phyloP scores from a whole-genome alignment of 2,797 vertebrate genomes.

The Antrozous pallidus region DNA sequence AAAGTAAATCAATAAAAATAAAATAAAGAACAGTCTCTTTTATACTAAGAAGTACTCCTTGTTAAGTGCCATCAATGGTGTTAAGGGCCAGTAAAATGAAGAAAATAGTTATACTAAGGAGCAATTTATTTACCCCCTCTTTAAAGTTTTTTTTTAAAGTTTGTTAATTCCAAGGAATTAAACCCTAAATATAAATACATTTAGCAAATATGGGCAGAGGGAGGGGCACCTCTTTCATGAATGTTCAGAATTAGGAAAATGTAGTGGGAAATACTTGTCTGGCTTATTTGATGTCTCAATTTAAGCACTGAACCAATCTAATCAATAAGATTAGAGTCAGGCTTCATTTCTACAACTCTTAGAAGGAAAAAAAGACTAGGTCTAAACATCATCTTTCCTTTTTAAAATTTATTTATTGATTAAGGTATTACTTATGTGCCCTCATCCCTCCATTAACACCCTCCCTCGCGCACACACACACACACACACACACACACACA shows the following conservation, averaged over 20 bases:
- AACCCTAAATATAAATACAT: neutral
- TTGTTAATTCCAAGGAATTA: neutral
- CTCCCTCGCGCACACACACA: too few species aligned
- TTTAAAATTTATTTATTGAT: too few species aligned
- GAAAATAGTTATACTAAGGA: neutral
- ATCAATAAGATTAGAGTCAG: neutral
- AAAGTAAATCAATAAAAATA: neutral
- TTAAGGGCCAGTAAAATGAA: neutral
- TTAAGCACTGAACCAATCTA: neutral
- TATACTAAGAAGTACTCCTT: neutral
- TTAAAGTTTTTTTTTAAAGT: neutral
- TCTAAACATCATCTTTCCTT: too few species aligned
- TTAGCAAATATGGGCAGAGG: neutral
- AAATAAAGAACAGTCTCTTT: neutral
- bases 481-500: too few species aligned
- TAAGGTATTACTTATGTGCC: too few species aligned
- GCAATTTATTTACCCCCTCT: neutral
- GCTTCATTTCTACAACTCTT: constrained; percentile 21
- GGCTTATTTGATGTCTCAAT: neutral
- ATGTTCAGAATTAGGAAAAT: neutral
- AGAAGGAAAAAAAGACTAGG: neutral
- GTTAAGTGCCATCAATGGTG: neutral
- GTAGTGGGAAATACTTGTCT: neutral
- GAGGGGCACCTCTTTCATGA: neutral
- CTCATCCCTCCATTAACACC: too few species aligned